A percentile compares a stretch with the other conserved stretches of the same genome.
phyloP scores from a whole-genome alignment of 2,113 vertebrate genomes.

The Zapus hudsonius region DNA sequence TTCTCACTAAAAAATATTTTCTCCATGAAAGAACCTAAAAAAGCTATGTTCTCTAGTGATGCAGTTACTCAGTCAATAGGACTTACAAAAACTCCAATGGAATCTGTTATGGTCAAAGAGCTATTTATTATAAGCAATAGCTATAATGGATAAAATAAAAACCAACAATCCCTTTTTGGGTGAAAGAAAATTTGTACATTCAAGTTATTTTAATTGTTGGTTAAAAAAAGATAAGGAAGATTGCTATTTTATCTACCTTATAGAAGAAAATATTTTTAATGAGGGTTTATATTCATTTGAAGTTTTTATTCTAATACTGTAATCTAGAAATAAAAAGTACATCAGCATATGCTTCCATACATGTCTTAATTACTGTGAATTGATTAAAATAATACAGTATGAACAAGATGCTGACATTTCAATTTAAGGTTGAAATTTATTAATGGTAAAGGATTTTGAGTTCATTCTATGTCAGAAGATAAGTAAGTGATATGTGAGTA shows the following conservation, averaged over 20 bases:
- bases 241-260: not conserved
- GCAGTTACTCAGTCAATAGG: not conserved
- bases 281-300: constrained; percentile 5
- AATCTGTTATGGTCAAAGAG: constrained; percentile 16
- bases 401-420: not conserved
- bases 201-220: constrained; percentile 17
- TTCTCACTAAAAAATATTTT: not conserved
- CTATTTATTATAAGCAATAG: not conserved
- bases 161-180: not conserved
- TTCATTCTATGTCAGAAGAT: not conserved
- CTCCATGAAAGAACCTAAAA: not conserved
- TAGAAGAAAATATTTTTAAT: not conserved
- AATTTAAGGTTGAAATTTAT: not conserved
- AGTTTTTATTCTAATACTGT: constrained; percentile 35
- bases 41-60: not conserved
- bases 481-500: not conserved
- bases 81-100: not conserved
- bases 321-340: not conserved
- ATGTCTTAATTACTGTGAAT: not conserved
- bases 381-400: constrained; percentile 25
- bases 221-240: not conserved
- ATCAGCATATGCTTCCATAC: not conserved
- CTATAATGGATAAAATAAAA: not conserved
- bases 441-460: constrained; percentile 32
- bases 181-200: constrained; percentile 38